Conservation (phyloP, 2,113 vertebrate genomes). For the Hypomesus transpacificus region DNA sequence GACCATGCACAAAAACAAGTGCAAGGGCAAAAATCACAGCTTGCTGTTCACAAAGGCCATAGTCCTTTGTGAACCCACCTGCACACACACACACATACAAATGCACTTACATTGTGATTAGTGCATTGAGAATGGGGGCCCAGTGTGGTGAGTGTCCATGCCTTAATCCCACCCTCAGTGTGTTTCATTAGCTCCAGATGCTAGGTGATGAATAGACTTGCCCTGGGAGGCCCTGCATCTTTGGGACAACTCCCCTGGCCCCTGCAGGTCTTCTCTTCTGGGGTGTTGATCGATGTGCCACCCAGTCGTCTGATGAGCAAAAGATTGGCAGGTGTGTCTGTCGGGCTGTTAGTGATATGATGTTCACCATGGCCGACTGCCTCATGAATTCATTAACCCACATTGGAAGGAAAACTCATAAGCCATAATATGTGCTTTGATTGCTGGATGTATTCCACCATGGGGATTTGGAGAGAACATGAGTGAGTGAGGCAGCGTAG, state of each 20-base stretch:
- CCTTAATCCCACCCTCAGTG: slow-evolving; percentile 68
- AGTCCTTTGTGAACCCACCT: not conserved
- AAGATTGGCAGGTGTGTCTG: slow-evolving; percentile 59
- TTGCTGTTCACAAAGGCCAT: not conserved
- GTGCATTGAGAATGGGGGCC: slow-evolving; percentile 48
- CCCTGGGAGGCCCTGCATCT: slow-evolving; percentile 36
- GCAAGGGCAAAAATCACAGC: slow-evolving; percentile 29
- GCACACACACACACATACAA: not conserved
- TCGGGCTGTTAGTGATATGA: slow-evolving; percentile 54
- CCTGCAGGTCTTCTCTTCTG: slow-evolving; percentile 25
- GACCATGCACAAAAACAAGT: slow-evolving; percentile 40
- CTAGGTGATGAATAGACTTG: slow-evolving; percentile 57
- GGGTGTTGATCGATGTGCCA: slow-evolving; percentile 44
- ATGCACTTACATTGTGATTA: slow-evolving; percentile 59
- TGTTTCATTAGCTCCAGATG: slow-evolving; percentile 70
- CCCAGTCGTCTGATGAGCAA: slow-evolving; percentile 2
- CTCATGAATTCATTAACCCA: slow-evolving; percentile 73
- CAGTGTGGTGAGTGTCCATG: slow-evolving; percentile 55
- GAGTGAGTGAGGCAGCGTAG: too few species aligned
- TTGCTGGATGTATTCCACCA: slow-evolving; percentile 64
- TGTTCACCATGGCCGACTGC: slow-evolving; percentile 36
- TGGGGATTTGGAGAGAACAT: slow-evolving; percentile 57
- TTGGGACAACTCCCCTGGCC: slow-evolving; percentile 29
- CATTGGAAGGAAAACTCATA: slow-evolving; percentile 67
- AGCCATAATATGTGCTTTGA: slow-evolving; percentile 63